phyloP scores from a whole-genome alignment of 2,113 vertebrate genomes.

The Leptodactylus fuscus region DNA sequence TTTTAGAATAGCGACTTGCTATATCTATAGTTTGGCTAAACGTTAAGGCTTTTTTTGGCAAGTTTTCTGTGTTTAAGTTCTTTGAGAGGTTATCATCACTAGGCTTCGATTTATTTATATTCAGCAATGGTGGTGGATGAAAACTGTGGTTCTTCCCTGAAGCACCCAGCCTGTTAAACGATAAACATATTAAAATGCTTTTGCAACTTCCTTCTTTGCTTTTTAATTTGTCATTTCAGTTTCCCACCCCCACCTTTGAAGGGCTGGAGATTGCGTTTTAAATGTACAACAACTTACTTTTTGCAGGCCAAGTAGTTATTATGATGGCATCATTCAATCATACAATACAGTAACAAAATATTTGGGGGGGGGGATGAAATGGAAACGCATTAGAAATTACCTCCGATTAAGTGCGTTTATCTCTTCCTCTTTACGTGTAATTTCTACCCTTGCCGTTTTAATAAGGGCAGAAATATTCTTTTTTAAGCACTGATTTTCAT shows the following conservation, averaged over 20 bases:
- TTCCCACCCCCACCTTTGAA: too few species aligned
- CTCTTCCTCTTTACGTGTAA: conserved; percentile 92
- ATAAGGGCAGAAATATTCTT: conserved; percentile 96
- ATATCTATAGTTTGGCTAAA: conserved; percentile 65
- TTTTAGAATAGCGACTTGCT: conserved; percentile 62
- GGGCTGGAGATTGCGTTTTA: too few species aligned
- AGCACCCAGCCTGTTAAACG: not conserved
- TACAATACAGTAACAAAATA: too few species aligned
- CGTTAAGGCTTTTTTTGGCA: not conserved
- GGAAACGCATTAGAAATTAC: too few species aligned
- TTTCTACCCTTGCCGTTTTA: conserved; percentile 91
- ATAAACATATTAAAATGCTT: not conserved
- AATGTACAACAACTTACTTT: too few species aligned
- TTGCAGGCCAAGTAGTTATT: too few species aligned
- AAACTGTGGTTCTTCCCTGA: not conserved
- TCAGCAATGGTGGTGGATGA: conserved; percentile 40
- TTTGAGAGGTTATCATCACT: conserved; percentile 68
- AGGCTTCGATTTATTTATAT: conserved; percentile 61
- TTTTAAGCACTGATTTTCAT: conserved; percentile 88
- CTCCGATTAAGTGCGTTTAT: conserved; percentile 85
- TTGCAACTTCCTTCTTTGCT: not conserved
- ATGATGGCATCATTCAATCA: too few species aligned
- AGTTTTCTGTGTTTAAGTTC: conserved; percentile 58
- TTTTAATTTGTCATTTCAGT: too few species aligned
- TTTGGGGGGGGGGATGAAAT: too few species aligned